A percentile compares a stretch with the other conserved stretches of the same genome.
phyloP scores from a whole-genome alignment of 2,797 vertebrate genomes.

The Thripadectes ignobilis region DNA sequence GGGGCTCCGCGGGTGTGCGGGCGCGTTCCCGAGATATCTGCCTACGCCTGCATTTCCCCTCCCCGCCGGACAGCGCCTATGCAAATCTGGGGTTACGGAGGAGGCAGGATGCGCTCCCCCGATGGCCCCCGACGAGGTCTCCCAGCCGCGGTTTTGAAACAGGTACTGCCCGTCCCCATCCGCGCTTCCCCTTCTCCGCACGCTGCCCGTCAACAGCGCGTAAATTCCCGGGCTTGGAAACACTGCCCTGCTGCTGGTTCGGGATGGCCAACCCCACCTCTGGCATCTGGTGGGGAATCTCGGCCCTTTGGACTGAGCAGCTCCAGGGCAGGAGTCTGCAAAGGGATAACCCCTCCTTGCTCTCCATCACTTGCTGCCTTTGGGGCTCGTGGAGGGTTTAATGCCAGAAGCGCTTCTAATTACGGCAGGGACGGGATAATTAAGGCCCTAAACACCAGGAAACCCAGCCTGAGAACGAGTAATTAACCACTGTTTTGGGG shows the following conservation, averaged over 20 bases:
- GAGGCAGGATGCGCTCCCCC: neutral
- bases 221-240: neutral
- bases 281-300: neutral
- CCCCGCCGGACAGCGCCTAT: neutral
- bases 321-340: accelerated
- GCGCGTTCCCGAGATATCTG: neutral
- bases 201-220: accelerated
- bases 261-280: neutral
- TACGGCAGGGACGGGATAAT: no score
- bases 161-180: accelerated
- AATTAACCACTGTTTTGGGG: accelerated
- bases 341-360: neutral
- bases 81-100: neutral
- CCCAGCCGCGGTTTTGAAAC: neutral
- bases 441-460: no score
- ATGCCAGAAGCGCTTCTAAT: accelerated
- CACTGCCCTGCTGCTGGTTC: accelerated
- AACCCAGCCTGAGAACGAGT: accelerated
- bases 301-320: accelerated
- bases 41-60: slow-evolving; percentile 19
- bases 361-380: neutral
- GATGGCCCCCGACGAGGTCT: neutral
- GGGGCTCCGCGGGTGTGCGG: accelerated
- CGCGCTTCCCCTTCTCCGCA: neutral
- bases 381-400: accelerated